Conservation (phyloP, 2,888 invertebrate genomes). For the Elgonia sp. region DNA sequence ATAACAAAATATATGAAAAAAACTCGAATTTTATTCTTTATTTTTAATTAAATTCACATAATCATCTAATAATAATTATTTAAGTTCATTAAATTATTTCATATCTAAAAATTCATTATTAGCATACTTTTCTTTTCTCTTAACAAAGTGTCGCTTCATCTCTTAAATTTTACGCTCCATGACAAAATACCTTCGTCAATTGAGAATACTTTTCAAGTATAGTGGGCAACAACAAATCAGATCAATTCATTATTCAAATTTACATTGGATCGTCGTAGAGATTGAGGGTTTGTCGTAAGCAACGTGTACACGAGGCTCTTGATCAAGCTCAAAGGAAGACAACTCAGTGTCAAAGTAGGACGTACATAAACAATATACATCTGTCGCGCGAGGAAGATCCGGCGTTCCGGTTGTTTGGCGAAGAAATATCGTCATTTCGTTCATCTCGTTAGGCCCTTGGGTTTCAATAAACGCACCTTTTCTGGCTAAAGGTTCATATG, state of each 20-base stretch:
- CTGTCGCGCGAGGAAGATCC: conserved; percentile 64
- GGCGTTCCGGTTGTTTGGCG: conserved; percentile 42
- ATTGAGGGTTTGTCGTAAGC: conserved; percentile 33
- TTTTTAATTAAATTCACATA: neutral
- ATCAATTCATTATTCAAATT: conserved; percentile 41
- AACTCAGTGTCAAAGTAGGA: conserved; percentile 64
- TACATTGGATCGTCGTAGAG: conserved; percentile 53
- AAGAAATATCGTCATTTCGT: conserved; percentile 61
- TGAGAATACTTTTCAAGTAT: conserved; percentile 60
- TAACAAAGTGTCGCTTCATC: conserved; percentile 41
- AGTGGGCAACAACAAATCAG: conserved; percentile 54
- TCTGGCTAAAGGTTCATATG: conserved; percentile 37
- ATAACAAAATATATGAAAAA: no score
- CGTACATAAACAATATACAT: conserved; percentile 59
- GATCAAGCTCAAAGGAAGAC: conserved; percentile 65
- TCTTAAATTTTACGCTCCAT: conserved; percentile 30
- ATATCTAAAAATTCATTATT: no score
- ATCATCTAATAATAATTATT: no score
- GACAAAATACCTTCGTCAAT: conserved; percentile 55
- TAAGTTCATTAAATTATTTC: no score
- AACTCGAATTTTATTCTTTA: no score
- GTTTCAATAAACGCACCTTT: conserved; percentile 32
- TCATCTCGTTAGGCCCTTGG: conserved; percentile 60
- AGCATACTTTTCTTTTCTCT: conserved; percentile 26
- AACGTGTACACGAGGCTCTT: neutral